Conservation (phyloP, 2,888 invertebrate genomes). For the Calameuta filiformis region DNA sequence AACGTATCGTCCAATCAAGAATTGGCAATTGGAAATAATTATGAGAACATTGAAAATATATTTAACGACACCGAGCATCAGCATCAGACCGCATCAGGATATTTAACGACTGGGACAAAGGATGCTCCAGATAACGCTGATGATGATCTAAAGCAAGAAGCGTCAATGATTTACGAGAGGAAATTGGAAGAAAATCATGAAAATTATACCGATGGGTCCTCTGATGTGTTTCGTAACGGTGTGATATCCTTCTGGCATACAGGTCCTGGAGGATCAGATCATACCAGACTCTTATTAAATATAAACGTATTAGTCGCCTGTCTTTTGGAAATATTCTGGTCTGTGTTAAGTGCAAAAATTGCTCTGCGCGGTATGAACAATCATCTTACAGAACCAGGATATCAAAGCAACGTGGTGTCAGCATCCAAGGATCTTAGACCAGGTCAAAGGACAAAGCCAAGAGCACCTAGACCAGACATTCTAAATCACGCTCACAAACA, state of each 20-base stretch:
- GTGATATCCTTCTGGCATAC: slow-evolving; percentile 20
- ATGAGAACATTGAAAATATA: background rate
- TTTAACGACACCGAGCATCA: background rate
- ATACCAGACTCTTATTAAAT: slow-evolving; percentile 66
- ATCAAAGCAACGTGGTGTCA: slow-evolving; percentile 17
- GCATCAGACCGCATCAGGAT: background rate
- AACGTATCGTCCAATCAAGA: background rate
- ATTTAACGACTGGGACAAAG: background rate
- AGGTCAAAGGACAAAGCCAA: slow-evolving; percentile 25
- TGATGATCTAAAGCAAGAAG: slow-evolving; percentile 10
- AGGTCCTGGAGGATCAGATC: slow-evolving; percentile 22
- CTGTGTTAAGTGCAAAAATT: slow-evolving; percentile 71
- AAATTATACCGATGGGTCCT: slow-evolving; percentile 20
- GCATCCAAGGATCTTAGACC: slow-evolving; percentile 8
- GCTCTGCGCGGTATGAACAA: slow-evolving; percentile 74
- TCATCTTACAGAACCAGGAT: slow-evolving; percentile 34
- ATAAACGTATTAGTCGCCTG: slow-evolving; percentile 73
- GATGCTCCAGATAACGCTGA: background rate
- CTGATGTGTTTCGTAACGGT: background rate
- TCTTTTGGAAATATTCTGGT: slow-evolving; percentile 72
- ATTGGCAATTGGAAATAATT: background rate
- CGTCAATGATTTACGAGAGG: slow-evolving; percentile 17
- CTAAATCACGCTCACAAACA: slow-evolving; percentile 41
- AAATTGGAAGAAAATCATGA: slow-evolving; percentile 15
- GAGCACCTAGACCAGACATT: slow-evolving; percentile 44